Evolutionary conservation across 2,113 vertebrate genomes (phyloP).

Genomic region (Chaenogobius annularis): DNA sequence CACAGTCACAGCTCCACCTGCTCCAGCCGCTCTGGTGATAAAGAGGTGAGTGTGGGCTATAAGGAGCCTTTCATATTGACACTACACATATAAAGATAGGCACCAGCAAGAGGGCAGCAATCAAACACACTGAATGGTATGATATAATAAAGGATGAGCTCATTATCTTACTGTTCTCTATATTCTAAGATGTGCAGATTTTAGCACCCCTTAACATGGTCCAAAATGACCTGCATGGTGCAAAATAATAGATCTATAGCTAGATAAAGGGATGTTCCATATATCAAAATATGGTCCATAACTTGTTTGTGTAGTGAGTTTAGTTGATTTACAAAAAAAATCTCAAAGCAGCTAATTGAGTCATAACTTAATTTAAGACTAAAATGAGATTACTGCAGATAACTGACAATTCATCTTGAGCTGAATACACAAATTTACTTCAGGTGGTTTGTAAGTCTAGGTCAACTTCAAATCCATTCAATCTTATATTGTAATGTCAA

Average conservation of each 20-base stretch:
- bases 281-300: too few relatives aligned
- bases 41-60: constrained; percentile 41
- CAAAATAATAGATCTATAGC: too few relatives aligned
- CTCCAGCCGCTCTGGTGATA: constrained; percentile 33
- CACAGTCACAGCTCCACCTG: constrained; percentile 33
- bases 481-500: too few relatives aligned
- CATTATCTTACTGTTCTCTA: background rate
- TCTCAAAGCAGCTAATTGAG: too few relatives aligned
- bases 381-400: background rate
- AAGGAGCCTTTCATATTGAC: constrained; percentile 38
- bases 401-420: background rate
- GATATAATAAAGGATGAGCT: background rate
- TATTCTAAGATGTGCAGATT: background rate
- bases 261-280: too few relatives aligned
- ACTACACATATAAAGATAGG: constrained; percentile 22
- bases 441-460: too few relatives aligned
- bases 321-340: too few relatives aligned
- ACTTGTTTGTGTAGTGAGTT: background rate
- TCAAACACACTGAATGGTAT: background rate
- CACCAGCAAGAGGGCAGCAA: background rate
- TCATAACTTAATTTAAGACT: background rate
- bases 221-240: background rate
- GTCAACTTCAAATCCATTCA: too few relatives aligned
- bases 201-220: background rate
- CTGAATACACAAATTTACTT: too few relatives aligned